phyloP scores from a whole-genome alignment of 2,888 invertebrate species.

The Pseudanteris insignis region DNA sequence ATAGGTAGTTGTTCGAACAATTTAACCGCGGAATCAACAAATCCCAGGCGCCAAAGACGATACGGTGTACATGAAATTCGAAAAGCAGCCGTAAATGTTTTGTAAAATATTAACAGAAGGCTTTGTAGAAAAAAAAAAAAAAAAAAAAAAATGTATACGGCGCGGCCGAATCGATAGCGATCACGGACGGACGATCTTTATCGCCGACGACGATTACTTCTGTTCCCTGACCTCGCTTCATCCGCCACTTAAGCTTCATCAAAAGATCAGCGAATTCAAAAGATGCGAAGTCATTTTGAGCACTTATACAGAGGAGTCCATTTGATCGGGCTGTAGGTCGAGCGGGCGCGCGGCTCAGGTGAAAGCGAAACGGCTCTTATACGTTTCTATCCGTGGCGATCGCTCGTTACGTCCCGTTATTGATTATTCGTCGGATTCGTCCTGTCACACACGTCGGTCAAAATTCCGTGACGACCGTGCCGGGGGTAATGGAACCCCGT shows the following conservation, averaged over 20 bases:
- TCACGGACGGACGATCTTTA: slow-evolving; percentile 37
- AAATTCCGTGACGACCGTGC: slow-evolving; percentile 18
- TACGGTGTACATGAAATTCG: not conserved
- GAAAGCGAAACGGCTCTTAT: slow-evolving; percentile 48
- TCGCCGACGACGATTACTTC: slow-evolving; percentile 40
- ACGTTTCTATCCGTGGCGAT: slow-evolving; percentile 38
- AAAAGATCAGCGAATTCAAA: slow-evolving; percentile 40
- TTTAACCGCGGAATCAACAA: too few relatives aligned
- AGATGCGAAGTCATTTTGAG: slow-evolving; percentile 41
- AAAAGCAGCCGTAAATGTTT: slow-evolving; percentile 1
- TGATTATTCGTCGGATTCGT: slow-evolving; percentile 52
- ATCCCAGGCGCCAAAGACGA: not conserved
- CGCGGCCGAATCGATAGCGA: slow-evolving; percentile 17
- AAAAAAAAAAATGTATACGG: too few relatives aligned
- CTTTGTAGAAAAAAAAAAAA: slow-evolving; percentile 8
- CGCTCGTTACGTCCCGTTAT: slow-evolving; percentile 55
- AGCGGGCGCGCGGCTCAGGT: slow-evolving; percentile 37
- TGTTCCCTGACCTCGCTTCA: slow-evolving; percentile 47
- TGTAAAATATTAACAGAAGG: slow-evolving; percentile 8
- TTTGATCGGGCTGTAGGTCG: slow-evolving; percentile 32
- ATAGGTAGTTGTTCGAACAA: too few relatives aligned
- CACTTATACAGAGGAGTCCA: slow-evolving; percentile 42
- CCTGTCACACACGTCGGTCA: slow-evolving; percentile 41
- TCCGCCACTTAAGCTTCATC: slow-evolving; percentile 44
- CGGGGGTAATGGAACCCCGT: slow-evolving; percentile 21